Percentiles rank a stretch among this genome's conserved stretches.
Conservation (phyloP, 2,888 invertebrate species). For the Poecilus cupreus region DNA sequence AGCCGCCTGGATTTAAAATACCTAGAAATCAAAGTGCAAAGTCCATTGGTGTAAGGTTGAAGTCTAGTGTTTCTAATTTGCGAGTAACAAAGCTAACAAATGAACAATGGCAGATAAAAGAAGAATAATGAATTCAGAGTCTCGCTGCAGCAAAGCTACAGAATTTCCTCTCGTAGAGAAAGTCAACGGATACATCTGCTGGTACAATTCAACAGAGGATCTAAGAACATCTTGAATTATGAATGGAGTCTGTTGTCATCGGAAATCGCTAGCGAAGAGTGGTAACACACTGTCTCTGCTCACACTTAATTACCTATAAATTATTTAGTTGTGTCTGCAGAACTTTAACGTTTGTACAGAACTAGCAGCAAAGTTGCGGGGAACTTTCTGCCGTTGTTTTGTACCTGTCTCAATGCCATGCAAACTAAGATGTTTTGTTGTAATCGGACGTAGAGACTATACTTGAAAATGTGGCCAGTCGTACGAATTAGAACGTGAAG, state of each 20-base stretch:
- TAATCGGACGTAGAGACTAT: not conserved
- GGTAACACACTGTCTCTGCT: constrained; percentile 17
- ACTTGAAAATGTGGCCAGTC: not conserved
- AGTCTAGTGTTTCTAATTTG: too few relatives aligned
- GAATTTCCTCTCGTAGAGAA: too few relatives aligned
- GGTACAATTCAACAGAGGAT: too few relatives aligned
- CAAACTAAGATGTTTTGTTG: not conserved
- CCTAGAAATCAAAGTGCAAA: too few relatives aligned
- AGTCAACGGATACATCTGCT: too few relatives aligned
- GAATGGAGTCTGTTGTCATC: constrained; percentile 30
- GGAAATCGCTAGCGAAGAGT: not conserved
- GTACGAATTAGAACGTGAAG: too few relatives aligned
- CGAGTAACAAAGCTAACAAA: too few relatives aligned
- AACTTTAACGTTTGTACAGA: constrained; percentile 4
- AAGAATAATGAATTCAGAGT: too few relatives aligned
- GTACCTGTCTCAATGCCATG: constrained; percentile 6
- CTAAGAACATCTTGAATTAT: not conserved
- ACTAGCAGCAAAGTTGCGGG: not conserved
- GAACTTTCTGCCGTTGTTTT: not conserved
- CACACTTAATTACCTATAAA: constrained; percentile 54
- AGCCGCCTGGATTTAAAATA: too few relatives aligned
- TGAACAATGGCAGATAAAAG: too few relatives aligned
- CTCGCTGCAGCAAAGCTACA: too few relatives aligned
- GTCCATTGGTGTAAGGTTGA: too few relatives aligned
- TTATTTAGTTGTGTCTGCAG: constrained; percentile 41